phyloP scores from a whole-genome alignment of 1,140 invertebrate genomes.

The Ceratina japonica region DNA sequence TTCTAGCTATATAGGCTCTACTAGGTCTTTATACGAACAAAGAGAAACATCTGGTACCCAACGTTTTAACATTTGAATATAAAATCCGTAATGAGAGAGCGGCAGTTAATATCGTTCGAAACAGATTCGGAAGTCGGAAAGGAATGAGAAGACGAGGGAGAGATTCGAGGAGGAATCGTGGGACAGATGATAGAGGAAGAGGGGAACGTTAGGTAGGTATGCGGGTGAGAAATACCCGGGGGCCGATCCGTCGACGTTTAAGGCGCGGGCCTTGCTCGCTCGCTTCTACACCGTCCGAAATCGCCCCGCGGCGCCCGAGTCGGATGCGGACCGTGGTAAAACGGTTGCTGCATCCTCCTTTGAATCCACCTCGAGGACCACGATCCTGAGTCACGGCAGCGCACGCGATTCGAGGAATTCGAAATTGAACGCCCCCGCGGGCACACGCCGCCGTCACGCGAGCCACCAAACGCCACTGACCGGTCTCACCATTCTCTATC shows the following conservation, averaged over 20 bases:
- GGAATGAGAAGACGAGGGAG: no score
- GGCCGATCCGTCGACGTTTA: slow-evolving; percentile 74
- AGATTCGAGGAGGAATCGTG: no score
- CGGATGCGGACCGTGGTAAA: slow-evolving; percentile 18
- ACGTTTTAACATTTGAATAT: no score
- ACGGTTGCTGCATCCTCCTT: slow-evolving; percentile 11
- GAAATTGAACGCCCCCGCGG: slow-evolving; percentile 73
- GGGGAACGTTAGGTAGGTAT: slow-evolving; percentile 69
- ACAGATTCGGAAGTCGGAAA: no score
- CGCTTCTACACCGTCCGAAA: slow-evolving; percentile 47
- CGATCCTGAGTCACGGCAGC: slow-evolving; percentile 52
- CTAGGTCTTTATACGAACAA: no score
- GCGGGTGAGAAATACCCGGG: slow-evolving; percentile 76
- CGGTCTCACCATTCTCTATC: slow-evolving; percentile 11
- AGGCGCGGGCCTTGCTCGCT: slow-evolving; percentile 52
- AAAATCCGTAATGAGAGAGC: no score
- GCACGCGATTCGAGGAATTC: slow-evolving; percentile 68
- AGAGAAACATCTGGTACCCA: no score
- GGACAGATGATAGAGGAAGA: slow-evolving; percentile 32
- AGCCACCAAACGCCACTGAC: slow-evolving; percentile 33
- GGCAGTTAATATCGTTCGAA: no score
- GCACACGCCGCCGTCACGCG: slow-evolving; percentile 76
- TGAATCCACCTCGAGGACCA: neutral
- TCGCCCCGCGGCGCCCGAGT: neutral
- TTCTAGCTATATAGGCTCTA: no score